These are phyloP conservation scores for Triops longicaudatus DNA, from an alignment of 1,140 invertebrate genomes.

Conservation along the genomic window DNA sequence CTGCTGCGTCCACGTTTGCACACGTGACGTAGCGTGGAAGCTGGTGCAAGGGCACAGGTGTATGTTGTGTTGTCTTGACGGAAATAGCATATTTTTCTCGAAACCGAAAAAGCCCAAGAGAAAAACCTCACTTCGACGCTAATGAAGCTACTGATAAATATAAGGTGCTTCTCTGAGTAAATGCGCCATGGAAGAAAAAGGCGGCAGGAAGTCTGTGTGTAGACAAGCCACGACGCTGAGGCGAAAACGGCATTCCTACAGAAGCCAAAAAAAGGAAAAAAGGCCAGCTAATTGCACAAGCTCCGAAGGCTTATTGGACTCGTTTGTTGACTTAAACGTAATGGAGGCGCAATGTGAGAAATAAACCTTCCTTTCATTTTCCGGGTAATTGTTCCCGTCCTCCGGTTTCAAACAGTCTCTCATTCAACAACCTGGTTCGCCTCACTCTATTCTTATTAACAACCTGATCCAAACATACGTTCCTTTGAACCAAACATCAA, in stretches of 20 bases:
- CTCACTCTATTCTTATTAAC: neutral
- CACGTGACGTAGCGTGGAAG: neutral
- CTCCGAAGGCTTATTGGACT: neutral
- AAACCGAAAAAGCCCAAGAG: neutral
- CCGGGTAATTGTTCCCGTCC: neutral
- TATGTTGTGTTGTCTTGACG: neutral
- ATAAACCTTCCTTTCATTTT: neutral
- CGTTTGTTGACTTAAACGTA: constrained; percentile 3
- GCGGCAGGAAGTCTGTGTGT: constrained; percentile 2
- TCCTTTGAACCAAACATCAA: neutral
- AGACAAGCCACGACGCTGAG: neutral
- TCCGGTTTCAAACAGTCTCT: neutral
- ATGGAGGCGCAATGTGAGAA: neutral
- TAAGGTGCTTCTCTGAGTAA: neutral
- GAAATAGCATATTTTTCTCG: no score
- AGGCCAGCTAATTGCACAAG: neutral
- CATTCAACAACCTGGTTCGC: neutral
- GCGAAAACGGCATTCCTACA: neutral
- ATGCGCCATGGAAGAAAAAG: neutral
- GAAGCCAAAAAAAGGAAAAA: neutral
- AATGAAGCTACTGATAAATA: neutral
- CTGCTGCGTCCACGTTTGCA: neutral
- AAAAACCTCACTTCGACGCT: neutral
- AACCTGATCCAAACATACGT: neutral
- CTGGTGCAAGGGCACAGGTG: neutral